Evolutionary conservation across 1,140 invertebrate genomes (phyloP), one percentile per base, ranked within the genome.

Genomic region (Hydropsyche tenuis): DNA sequence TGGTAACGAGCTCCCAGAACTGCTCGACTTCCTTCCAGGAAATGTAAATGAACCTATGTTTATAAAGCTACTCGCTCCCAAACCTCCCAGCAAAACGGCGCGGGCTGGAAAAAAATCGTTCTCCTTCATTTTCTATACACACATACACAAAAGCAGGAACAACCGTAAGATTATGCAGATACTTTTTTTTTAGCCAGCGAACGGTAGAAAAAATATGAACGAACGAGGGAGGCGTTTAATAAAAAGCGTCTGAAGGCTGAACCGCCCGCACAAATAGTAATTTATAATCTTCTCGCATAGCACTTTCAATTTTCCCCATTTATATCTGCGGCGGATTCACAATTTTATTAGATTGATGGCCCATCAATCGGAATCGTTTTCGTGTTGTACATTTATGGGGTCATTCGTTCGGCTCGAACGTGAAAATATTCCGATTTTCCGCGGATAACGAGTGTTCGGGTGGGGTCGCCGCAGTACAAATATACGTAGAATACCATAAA

Each of bases 21-120:
- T 74, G 73, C 66, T 23, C 18, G 25, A 43, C 63, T 71, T 74
- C 75, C 72, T 73, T 71, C 68, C 72, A 73, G 75, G 72, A 76
- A 76, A 76, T 74, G 72, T 74, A 76, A 76, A 76, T 76, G 75
- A 72, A 76, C 72, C 75, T 76, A 69, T 72, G 60, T 60, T 70
- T 73, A 73, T 68, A 69, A 68, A 68, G 64, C 72, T 45, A 30
- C 62, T 53, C 22, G 5, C 5, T 14, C 30, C 30, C 60, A 9
- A 37, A 5, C 18, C 4, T 27, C 25, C 60, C 7, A 22, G 51
- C n/a, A n/a, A n/a, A 53, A 6, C 51, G 51, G 51, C n/a, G n/a
- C n/a, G 20, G 37, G 37, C 12, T 43, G 37, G 45, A 48, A 16
- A 12, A 60, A 60, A 60, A 60, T 22, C 18, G 12, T 22, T 22